Conservation (phyloP, 2,797 vertebrate species). For the Sphaeramia orbicularis region DNA sequence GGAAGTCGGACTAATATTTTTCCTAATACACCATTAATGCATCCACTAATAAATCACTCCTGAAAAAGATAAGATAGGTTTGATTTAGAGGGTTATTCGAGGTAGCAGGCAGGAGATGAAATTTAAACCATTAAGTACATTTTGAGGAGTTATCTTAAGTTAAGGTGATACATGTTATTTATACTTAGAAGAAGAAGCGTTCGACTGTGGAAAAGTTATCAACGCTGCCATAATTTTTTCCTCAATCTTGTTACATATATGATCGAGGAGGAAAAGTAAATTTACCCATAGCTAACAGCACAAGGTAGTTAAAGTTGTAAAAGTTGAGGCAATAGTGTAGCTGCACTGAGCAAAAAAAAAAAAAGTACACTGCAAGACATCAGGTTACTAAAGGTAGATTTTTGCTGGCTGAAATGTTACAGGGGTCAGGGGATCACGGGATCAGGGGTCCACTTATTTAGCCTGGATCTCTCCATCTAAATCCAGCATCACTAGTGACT, state of each 20-base stretch:
- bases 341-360: too few species aligned
- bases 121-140: not conserved
- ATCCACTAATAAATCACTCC: too few species aligned
- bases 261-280: too few species aligned
- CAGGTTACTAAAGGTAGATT: not conserved
- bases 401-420: not conserved
- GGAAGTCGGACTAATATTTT: too few species aligned
- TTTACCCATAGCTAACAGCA: too few species aligned
- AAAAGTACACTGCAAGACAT: too few species aligned
- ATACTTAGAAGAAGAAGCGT: not conserved
- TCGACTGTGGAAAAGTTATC: too few species aligned
- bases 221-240: too few species aligned
- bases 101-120: not conserved
- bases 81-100: not conserved
- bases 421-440: not conserved
- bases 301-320: too few species aligned
- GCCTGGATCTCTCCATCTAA: conserved; percentile 26
- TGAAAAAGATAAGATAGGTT: not conserved
- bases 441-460: not conserved
- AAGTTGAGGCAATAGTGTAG: too few species aligned
- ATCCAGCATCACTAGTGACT: conserved; percentile 29
- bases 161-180: not conserved
- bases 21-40: too few species aligned
- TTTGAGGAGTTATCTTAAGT: not conserved
- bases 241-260: too few species aligned